phyloP scores from a whole-genome alignment of 2,888 invertebrate species.

The Drosophila picticornis region DNA sequence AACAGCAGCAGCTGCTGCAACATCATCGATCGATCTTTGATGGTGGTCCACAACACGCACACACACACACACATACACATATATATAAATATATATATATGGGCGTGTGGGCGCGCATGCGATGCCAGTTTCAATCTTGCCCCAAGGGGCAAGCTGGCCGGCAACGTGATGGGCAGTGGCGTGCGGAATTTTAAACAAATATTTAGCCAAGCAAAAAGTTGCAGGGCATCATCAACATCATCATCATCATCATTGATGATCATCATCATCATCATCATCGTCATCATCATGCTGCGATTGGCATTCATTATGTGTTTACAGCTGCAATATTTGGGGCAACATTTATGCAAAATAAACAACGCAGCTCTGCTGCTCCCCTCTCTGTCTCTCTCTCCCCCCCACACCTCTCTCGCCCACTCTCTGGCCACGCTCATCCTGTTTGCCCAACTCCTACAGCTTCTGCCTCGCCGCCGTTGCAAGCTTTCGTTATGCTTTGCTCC shows the following conservation, averaged over 20 bases:
- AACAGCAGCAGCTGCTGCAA: slow-evolving; percentile 69
- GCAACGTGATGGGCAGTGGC: slow-evolving; percentile 52
- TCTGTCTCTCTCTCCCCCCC: not conserved
- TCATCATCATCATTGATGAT: slow-evolving; percentile 24
- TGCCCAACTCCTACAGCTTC: not conserved
- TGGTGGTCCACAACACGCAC: slow-evolving; percentile 58
- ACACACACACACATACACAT: not conserved
- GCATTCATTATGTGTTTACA: slow-evolving; percentile 74
- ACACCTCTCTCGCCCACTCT: not conserved
- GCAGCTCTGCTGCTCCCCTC: not conserved
- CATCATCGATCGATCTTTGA: slow-evolving; percentile 53
- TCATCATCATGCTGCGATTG: slow-evolving; percentile 43
- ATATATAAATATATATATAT: not conserved
- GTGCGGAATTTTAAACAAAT: slow-evolving; percentile 78
- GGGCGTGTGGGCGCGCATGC: slow-evolving; percentile 55
- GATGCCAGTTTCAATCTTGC: slow-evolving; percentile 9
- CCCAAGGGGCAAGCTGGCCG: slow-evolving; percentile 34
- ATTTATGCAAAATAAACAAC: slow-evolving; percentile 82
- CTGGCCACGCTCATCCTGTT: slow-evolving; percentile 2
- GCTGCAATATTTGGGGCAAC: slow-evolving; percentile 82
- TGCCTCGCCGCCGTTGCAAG: not conserved
- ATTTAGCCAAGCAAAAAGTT: slow-evolving; percentile 71
- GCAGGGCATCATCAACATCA: slow-evolving; percentile 39
- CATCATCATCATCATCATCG: slow-evolving; percentile 33
- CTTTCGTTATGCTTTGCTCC: slow-evolving; percentile 54